Percentiles rank a stretch among this genome's conserved stretches.
Evolutionary conservation across 2,888 invertebrate genomes (phyloP).

Genomic region (Petrolisthes manimaculis): DNA sequence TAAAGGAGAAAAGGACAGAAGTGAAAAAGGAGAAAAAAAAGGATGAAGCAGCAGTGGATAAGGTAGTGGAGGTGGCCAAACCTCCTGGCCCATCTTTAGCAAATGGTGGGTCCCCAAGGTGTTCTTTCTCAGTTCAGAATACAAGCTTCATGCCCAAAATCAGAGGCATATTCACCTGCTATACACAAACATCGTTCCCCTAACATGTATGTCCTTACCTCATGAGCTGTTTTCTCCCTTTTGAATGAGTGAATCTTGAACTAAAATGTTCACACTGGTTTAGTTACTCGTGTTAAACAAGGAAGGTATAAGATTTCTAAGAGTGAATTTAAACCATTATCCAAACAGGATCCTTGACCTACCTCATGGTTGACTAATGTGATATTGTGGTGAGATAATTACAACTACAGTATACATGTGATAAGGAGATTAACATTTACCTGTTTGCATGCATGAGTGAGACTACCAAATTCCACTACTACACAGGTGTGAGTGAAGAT

Average conservation of each 20-base stretch:
- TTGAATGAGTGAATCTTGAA: too few species aligned
- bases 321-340: neutral
- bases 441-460: neutral
- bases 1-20: constrained; percentile 6
- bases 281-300: too few species aligned
- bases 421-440: neutral
- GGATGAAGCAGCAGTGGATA: neutral
- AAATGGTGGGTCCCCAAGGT: constrained; percentile 23
- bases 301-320: neutral
- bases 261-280: too few species aligned
- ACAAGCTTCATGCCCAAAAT: too few species aligned
- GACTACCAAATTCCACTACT: neutral
- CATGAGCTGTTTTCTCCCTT: too few species aligned
- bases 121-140: too few species aligned
- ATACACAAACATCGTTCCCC: too few species aligned
- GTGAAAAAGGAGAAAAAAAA: constrained; percentile 21
- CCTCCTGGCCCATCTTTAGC: neutral
- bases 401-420: too few species aligned
- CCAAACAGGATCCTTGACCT: neutral
- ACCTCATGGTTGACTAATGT: neutral
- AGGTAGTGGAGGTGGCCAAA: neutral
- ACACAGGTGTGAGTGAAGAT: constrained; percentile 21
- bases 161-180: too few species aligned
- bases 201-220: too few species aligned
- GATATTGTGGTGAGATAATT: too few species aligned